These are phyloP conservation scores for Lepeophtheirus nordmannii DNA, from an alignment of 2,888 invertebrate species.

Conservation along the genomic window DNA sequence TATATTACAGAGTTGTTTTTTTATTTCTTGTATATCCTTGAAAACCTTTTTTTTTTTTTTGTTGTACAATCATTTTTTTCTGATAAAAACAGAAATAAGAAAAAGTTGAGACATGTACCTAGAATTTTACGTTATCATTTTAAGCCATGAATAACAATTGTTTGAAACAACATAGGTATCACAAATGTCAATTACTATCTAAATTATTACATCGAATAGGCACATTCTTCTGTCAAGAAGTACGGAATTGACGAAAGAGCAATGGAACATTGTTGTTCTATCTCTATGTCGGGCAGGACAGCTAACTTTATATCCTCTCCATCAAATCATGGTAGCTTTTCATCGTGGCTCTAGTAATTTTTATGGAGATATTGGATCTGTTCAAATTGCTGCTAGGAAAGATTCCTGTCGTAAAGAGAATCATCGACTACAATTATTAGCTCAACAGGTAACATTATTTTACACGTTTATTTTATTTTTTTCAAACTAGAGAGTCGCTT, in stretches of 20 bases:
- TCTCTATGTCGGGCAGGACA: constrained; percentile 58
- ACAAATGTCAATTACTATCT: too few species aligned
- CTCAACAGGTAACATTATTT: constrained; percentile 58
- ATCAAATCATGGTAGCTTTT: constrained; percentile 75
- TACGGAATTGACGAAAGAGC: constrained; percentile 52
- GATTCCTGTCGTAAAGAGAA: constrained; percentile 72
- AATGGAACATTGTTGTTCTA: constrained; percentile 71
- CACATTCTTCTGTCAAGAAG: constrained; percentile 56
- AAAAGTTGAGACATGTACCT: neutral
- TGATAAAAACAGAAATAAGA: neutral
- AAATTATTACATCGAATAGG: neutral
- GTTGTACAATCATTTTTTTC: neutral
- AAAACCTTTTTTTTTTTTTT: neutral
- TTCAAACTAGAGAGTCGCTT: too few species aligned
- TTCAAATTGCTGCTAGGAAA: constrained; percentile 78
- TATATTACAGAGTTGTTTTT: constrained; percentile 15
- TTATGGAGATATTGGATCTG: constrained; percentile 67
- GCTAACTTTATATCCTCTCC: constrained; percentile 68
- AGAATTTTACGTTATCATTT: too few species aligned
- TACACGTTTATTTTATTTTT: too few species aligned
- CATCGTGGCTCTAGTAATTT: constrained; percentile 82
- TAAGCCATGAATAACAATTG: too few species aligned
- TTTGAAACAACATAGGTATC: neutral
- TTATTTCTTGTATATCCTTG: neutral
- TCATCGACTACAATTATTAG: constrained; percentile 65